Base-by-base conservation (phyloP, 2,888 invertebrate species). In the Ischnura elegans region DNA sequence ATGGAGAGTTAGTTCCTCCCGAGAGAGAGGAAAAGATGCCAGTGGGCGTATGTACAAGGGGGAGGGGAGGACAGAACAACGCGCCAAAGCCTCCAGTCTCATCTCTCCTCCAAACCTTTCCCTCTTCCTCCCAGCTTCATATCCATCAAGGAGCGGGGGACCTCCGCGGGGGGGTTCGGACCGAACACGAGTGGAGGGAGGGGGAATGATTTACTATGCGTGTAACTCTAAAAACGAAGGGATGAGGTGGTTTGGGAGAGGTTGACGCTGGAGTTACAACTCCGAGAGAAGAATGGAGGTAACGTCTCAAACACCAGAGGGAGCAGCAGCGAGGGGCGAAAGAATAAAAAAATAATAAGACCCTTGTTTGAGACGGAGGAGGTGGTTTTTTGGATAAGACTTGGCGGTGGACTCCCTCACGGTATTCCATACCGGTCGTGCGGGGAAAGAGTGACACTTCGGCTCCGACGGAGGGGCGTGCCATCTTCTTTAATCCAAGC, bases 71-170 rank as follows among this genome's bases (percentile, higher is more conserved):
- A 10, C 16, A 4, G 29, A 36, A 25, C n/a, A 13, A 76, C 4
- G 16, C 76, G n/a, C 10, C 25, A 25, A 61, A 36, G 66, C 66
- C 66, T n/a, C 36, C 51, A 51, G 51, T 8, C 51, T 19, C 2
- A 51, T 19, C 29, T 76, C 76, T n/a, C 5, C 61, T 10, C 25
- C 29, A 46, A 46, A 47, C 87, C 36, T 10, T 25, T 46, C 46
- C 46, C 29, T 45, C n/a, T 46, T 86, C 36, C 76, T 36, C 42
- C 46, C n/a, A 87, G 55, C 87, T 51, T 51, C 87, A 29, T 36
- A 87, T 87, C 87, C 87, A 87, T 87, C 87, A 87, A 87, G 36
- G 29, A 51, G 36, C 29, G 16, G 46, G 55, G 87, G 76, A 29
- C 21, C 87, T 55, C 87, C 51, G 42, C 87, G 36, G 87, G 87